Base-by-base conservation (phyloP, 2,888 invertebrate species). In the Allolobophora icterica region DNA sequence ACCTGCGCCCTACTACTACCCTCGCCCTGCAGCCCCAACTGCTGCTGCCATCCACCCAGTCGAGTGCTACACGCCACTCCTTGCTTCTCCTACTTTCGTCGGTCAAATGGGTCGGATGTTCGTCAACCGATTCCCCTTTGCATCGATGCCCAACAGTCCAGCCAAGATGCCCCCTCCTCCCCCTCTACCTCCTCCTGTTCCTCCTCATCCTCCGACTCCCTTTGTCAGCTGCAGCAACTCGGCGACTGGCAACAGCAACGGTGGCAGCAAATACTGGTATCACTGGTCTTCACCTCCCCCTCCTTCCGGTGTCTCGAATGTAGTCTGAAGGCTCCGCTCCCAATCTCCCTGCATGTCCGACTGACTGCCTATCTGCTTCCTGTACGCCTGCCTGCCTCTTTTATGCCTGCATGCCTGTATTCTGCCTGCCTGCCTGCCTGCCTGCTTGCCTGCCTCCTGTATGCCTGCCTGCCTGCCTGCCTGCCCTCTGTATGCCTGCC, bases 141-240 rank as follows among this genome's bases (percentile, higher is more conserved):
- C 71, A 8, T 71, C 71, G 71, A 71, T 71, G 71, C 71, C 71
- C 71, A 71, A n/a, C n/a, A 71, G 71, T 71, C 71, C 71, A n/a
- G n/a, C n/a, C 71, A 71, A 71, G 71, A 30, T 71, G 71, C 71
- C 71, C 8, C 71, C 13, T 5, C 71, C n/a, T n/a, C 71, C 71
- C 8, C 71, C n/a, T 1, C 71, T n/a, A 0, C 71, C 71, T n/a
- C 30, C 71, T 30, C 30, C 71, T 58, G 24, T 24, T 3, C 71
- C n/a, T 8, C 71, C 6, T 71, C 71, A 30, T 71, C 30, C n/a
- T 71, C n/a, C n/a, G 30, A n/a, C n/a, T 71, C n/a, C 71, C 8
- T n/a, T 71, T 8, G 71, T 71, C 71, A 71, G n/a, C 71, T 71
- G 71, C 71, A 71, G 71, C 71, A 71, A 71, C 71, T n/a, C 30